Evolutionary conservation across 2,113 vertebrate genomes (phyloP).

Genomic region (Marmota monax): DNA sequence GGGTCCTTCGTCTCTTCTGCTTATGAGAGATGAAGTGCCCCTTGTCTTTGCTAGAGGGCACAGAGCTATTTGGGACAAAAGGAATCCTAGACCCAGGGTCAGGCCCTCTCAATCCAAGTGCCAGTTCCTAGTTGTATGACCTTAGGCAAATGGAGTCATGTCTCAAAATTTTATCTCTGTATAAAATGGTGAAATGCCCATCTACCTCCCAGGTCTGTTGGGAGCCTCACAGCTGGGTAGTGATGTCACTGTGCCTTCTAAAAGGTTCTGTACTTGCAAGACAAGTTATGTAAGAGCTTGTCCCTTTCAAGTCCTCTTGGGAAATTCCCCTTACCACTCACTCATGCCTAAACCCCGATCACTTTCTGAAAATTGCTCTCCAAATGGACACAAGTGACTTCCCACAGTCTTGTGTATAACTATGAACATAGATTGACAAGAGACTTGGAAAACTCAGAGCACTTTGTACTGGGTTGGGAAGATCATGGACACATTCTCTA

Average conservation of each 20-base stretch:
- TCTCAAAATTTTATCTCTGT: not conserved
- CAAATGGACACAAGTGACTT: not conserved
- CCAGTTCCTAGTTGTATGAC: not conserved
- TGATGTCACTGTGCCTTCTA: not conserved
- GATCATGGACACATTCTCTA: not conserved
- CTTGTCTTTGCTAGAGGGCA: not conserved
- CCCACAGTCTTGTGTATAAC: not conserved
- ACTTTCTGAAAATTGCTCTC: constrained; percentile 28
- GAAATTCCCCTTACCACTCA: not conserved
- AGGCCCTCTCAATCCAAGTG: not conserved
- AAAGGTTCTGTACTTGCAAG: not conserved
- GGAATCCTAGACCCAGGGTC: not conserved
- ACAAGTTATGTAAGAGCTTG: not conserved
- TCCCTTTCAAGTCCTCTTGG: not conserved
- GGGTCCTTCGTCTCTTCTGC: not conserved
- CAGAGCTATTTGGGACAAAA: not conserved
- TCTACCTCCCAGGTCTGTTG: not conserved
- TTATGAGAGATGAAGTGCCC: not conserved
- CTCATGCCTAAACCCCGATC: not conserved
- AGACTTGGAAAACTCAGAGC: not conserved
- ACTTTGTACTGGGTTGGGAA: not conserved
- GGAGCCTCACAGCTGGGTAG: not conserved
- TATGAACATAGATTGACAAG: not conserved
- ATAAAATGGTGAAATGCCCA: not conserved
- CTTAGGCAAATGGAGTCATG: not conserved